Percentiles rank a stretch among this genome's conserved stretches.
phyloP scores from a whole-genome alignment of 2,113 vertebrate genomes.

The Haemorhous mexicanus region DNA sequence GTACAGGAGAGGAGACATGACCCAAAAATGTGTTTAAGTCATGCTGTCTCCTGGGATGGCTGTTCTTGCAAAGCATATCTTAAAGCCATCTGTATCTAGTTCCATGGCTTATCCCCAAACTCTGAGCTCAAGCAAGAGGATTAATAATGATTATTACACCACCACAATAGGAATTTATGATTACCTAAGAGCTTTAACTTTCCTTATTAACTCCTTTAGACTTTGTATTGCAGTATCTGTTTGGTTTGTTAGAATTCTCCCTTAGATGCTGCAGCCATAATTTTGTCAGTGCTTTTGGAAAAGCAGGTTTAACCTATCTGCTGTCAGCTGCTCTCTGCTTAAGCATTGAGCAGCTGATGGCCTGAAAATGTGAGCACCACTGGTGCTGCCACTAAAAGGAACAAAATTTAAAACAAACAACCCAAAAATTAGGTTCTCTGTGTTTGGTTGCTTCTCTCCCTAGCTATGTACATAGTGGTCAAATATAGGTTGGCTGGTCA shows the following conservation, averaged over 20 bases:
- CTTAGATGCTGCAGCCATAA: not conserved
- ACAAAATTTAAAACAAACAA: not conserved
- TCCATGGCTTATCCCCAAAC: not conserved
- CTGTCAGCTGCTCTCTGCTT: not conserved
- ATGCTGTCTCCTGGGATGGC: not conserved
- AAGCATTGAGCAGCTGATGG: not conserved
- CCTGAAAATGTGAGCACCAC: not conserved
- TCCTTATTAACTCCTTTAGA: not conserved
- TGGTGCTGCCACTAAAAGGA: not conserved
- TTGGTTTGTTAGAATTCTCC: not conserved
- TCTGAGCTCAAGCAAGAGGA: not conserved
- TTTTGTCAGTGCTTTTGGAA: not conserved
- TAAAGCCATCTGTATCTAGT: not conserved
- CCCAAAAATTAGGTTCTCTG: not conserved
- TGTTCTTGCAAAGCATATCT: not conserved
- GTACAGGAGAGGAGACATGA: conserved; percentile 19
- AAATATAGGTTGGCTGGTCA: not conserved
- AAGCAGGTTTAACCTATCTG: not conserved
- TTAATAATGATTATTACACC: not conserved
- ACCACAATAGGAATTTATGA: not conserved
- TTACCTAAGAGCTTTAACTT: not conserved
- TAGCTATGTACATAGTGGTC: not conserved
- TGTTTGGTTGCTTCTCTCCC: not conserved
- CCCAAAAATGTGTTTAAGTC: conserved; percentile 16
- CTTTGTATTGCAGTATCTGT: not conserved